Evolutionary conservation across 1,140 invertebrate genomes (phyloP).

Genomic region (Brachionus calyciflorus): DNA sequence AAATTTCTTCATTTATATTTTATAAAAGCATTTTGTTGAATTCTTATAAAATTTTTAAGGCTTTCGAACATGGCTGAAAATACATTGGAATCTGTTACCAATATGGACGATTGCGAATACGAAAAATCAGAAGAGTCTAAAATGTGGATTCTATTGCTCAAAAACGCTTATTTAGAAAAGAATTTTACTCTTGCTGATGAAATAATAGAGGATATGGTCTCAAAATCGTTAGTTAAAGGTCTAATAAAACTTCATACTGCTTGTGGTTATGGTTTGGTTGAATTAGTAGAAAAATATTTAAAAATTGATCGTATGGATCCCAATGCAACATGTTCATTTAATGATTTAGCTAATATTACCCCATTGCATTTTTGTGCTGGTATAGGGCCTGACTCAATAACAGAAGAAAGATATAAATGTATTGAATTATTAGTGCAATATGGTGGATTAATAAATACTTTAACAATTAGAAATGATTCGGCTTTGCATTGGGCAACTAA

Average conservation of each 20-base stretch:
- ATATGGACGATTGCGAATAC: conserved; percentile 15
- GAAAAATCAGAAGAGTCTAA: conserved; percentile 35
- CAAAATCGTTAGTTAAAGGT: conserved; percentile 23
- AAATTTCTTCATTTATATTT: too few species aligned
- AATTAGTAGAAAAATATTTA: conserved; percentile 34
- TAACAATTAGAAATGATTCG: background rate
- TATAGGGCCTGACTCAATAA: conserved; percentile 24
- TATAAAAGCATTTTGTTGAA: too few species aligned
- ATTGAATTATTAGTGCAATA: conserved; percentile 5
- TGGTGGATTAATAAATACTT: background rate
- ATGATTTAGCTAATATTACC: background rate
- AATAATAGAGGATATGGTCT: conserved; percentile 35
- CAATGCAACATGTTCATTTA: background rate
- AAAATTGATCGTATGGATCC: conserved; percentile 9
- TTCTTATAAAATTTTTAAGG: too few species aligned
- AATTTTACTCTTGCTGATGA: conserved; percentile 24
- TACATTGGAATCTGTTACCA: too few species aligned
- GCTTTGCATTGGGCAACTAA: conserved; percentile 40
- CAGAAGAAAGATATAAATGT: conserved; percentile 10
- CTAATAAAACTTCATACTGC: conserved; percentile 32
- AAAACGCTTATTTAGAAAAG: conserved; percentile 21
- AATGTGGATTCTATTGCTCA: background rate
- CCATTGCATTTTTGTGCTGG: conserved; percentile 40
- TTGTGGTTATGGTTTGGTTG: conserved; percentile 11
- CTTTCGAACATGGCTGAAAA: background rate